Evolutionary conservation across 2,888 invertebrate genomes (phyloP).

Genomic region (Pseudoips prasinana): DNA sequence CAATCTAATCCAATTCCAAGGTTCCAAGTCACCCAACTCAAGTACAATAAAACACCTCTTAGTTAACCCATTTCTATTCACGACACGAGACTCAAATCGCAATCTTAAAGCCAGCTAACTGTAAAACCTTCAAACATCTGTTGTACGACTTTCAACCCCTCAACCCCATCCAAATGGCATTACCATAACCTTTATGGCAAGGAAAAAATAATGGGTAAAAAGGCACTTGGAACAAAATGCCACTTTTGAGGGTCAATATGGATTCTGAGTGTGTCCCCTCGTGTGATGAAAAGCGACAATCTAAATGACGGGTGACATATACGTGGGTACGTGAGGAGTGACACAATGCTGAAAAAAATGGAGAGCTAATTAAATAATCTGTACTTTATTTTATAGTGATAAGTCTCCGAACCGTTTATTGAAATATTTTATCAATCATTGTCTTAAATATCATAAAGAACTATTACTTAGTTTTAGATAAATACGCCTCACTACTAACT

Average conservation of each 20-base stretch:
- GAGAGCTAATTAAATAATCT: no score
- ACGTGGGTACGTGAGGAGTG: slow-evolving; percentile 50
- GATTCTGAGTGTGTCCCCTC: slow-evolving; percentile 41
- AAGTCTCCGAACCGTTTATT: no score
- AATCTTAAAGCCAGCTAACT: slow-evolving; percentile 40
- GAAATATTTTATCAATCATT: no score
- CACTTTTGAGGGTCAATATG: slow-evolving; percentile 59
- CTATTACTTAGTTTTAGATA: no score
- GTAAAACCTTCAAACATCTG: slow-evolving; percentile 60
- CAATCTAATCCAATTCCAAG: no score
- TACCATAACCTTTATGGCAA: slow-evolving; percentile 76
- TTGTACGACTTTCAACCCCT: slow-evolving; percentile 49
- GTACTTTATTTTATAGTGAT: no score
- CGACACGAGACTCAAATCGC: slow-evolving; percentile 34
- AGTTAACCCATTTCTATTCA: slow-evolving; percentile 47
- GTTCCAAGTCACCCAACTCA: no score
- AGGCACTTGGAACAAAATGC: slow-evolving; percentile 53
- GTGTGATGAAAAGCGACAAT: slow-evolving; percentile 79
- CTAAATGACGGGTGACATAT: slow-evolving; percentile 77
- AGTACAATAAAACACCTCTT: slow-evolving; percentile 4
- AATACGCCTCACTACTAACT: no score
- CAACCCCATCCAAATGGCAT: slow-evolving; percentile 66
- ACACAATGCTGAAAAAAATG: slow-evolving; percentile 21
- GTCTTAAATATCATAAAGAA: no score
- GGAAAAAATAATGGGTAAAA: slow-evolving; percentile 63